Percentiles rank a stretch among this genome's conserved stretches.
Evolutionary conservation across 2,797 vertebrate species (phyloP).

Genomic region (Anabas testudineus): DNA sequence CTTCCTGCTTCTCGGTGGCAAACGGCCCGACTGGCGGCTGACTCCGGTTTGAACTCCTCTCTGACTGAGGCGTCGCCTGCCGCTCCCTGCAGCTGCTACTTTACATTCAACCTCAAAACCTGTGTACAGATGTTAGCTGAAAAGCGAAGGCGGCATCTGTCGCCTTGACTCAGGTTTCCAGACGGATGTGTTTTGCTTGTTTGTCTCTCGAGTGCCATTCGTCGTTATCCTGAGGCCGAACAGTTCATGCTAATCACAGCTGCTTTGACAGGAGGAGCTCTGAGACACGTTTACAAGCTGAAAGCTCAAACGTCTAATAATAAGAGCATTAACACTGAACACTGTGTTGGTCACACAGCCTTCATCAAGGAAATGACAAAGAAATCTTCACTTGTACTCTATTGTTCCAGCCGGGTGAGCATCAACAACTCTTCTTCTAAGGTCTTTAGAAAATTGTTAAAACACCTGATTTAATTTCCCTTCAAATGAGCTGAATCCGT

Average conservation of each 20-base stretch:
- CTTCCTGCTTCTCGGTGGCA: constrained; percentile 4
- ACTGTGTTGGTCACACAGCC: no score
- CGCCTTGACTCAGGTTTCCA: not conserved
- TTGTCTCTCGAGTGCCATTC: not conserved
- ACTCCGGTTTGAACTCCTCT: constrained; percentile 31
- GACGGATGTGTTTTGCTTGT: constrained; percentile 1
- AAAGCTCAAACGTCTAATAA: no score
- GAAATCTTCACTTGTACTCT: no score
- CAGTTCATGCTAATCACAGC: not conserved
- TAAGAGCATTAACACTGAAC: no score
- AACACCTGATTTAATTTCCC: no score
- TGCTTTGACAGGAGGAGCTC: constrained; percentile 2
- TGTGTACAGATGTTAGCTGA: not conserved
- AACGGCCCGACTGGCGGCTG: not conserved
- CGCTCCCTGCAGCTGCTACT: constrained; percentile 6
- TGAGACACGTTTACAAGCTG: no score
- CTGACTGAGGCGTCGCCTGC: not conserved
- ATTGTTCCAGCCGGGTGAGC: no score
- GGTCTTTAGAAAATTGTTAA: no score
- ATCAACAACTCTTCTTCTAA: no score
- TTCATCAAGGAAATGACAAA: no score
- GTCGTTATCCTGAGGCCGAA: not conserved
- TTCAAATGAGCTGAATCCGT: no score
- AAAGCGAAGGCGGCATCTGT: not conserved
- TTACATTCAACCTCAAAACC: constrained; percentile 11